A percentile compares a stretch with the other conserved stretches of the same genome.
Evolutionary conservation across 2,113 vertebrate species (phyloP).

Genomic region (Ovibos moschatus): DNA sequence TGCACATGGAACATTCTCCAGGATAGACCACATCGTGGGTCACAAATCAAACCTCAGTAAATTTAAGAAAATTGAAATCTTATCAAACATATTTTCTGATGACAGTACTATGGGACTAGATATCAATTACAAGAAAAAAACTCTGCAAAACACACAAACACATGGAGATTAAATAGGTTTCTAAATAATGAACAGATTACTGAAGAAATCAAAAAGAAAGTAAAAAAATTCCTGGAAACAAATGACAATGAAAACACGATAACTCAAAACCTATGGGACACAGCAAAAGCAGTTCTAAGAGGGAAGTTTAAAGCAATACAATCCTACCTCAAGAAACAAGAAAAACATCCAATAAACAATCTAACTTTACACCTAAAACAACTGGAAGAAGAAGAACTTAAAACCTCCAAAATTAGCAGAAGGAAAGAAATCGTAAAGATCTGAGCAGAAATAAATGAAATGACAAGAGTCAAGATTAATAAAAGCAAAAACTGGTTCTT

Average conservation of each 20-base stretch:
- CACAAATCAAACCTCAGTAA: not conserved
- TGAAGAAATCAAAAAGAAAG: not conserved
- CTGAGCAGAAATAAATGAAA: not conserved
- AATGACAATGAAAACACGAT: not conserved
- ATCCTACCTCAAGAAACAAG: not conserved
- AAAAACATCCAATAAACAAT: not conserved
- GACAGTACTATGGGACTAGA: not conserved
- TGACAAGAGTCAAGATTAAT: not conserved
- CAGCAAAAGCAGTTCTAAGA: not conserved
- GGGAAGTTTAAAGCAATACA: not conserved
- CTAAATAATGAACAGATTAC: not conserved
- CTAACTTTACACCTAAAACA: not conserved
- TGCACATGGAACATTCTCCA: not conserved
- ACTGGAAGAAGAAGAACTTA: not conserved
- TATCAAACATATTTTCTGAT: not conserved
- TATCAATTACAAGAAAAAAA: not conserved
- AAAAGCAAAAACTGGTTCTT: not conserved
- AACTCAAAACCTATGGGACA: not conserved
- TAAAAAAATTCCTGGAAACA: not conserved
- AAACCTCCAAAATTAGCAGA: not conserved
- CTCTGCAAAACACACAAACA: not conserved
- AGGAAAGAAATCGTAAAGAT: not conserved
- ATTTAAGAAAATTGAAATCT: not conserved
- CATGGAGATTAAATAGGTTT: not conserved
- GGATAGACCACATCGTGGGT: not conserved